Conservation (phyloP, 2,888 invertebrate species). For the Neocrepidodera transversa region DNA sequence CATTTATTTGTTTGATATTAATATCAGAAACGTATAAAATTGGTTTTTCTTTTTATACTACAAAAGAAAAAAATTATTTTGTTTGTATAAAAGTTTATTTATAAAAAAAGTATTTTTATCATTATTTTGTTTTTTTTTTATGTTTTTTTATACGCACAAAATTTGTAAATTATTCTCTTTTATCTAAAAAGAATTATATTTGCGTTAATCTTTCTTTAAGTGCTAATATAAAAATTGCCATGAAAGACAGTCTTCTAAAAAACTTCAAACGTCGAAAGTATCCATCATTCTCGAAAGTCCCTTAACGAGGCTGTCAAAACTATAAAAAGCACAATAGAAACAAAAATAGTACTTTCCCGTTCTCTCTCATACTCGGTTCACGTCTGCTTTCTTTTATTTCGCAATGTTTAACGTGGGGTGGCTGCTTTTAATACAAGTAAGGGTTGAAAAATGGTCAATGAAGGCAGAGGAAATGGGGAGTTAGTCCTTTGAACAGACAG, state of each 20-base stretch:
- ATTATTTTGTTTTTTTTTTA: too few relatives aligned
- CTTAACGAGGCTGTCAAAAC: conserved; percentile 11
- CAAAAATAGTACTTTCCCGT: not conserved
- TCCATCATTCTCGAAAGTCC: not conserved
- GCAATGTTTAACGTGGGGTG: conserved; percentile 6
- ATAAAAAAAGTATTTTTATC: too few relatives aligned
- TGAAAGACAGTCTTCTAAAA: too few relatives aligned
- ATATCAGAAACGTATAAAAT: not conserved
- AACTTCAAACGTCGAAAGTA: not conserved
- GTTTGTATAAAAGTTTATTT: too few relatives aligned
- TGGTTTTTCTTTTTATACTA: too few relatives aligned
- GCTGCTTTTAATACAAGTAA: conserved; percentile 1
- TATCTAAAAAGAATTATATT: too few relatives aligned
- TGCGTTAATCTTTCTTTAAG: too few relatives aligned
- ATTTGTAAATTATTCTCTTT: too few relatives aligned
- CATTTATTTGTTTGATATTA: not conserved
- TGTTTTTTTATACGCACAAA: too few relatives aligned
- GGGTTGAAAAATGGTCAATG: conserved; percentile 11
- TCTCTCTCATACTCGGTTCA: not conserved
- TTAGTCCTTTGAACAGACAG: not conserved
- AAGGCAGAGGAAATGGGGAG: not conserved
- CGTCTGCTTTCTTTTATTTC: not conserved
- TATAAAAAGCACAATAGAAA: conserved; percentile 8
- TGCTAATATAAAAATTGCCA: too few relatives aligned
- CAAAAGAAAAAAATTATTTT: too few relatives aligned